phyloP scores from a whole-genome alignment of 2,797 vertebrate genomes.

The Typhlichthys eigenmanni region DNA sequence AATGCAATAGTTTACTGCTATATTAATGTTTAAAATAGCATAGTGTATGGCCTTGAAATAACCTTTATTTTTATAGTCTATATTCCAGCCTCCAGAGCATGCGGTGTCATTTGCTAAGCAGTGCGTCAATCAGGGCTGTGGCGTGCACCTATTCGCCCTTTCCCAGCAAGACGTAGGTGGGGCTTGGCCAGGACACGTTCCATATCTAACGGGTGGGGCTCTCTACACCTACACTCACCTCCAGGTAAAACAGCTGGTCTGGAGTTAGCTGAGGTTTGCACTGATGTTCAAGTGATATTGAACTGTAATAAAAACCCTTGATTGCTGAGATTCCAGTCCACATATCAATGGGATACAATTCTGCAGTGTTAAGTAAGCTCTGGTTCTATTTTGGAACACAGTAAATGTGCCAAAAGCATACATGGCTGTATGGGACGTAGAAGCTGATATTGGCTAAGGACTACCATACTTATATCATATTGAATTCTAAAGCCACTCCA shows the following conservation, averaged over 20 bases:
- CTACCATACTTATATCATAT: no score
- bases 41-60: not conserved
- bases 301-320: no score
- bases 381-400: no score
- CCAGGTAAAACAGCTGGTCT: conserved; percentile 59
- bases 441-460: not conserved
- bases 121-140: conserved; percentile 77
- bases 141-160: conserved; percentile 77
- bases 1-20: no score
- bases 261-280: not conserved
- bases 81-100: conserved; percentile 75
- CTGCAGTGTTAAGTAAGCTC: no score
- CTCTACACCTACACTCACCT: conserved; percentile 73
- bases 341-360: no score
- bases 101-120: conserved; percentile 69
- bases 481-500: not conserved
- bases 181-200: conserved; percentile 77
- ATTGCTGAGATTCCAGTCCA: no score
- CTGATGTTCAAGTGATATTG: no score
- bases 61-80: conserved; percentile 57
- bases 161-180: conserved; percentile 76
- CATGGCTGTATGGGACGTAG: not conserved
- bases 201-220: conserved; percentile 76
- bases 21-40: no score
- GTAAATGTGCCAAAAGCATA: no score